Base-by-base conservation (phyloP, 2,888 invertebrate species). In the Troilus luridus region DNA sequence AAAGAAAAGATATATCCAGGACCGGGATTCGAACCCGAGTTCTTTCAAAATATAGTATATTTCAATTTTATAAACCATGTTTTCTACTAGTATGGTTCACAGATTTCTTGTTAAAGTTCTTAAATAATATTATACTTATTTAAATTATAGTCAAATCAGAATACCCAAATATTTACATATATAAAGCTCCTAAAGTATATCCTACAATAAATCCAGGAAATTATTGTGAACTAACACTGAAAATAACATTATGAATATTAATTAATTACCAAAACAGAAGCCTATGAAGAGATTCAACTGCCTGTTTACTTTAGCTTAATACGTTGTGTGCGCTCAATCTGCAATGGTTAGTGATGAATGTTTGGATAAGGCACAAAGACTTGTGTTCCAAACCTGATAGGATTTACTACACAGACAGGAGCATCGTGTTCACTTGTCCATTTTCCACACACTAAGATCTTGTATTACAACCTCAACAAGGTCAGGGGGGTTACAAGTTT, bases 291-390 rank as follows among this genome's bases (percentile, higher is more conserved):
- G 72, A 77, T 77, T 77, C 21, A 8, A 41, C 27, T 19, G 9
- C 41, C 0, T 14, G 72, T 77, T 77, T 77, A 77, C 41, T 8
- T 41, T 0, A 0, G 41, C 72, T 77, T 41, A 41, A 12, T 41
- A 27, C 11, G 24, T 5, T 77, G 72, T 77, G 41, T 41, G 17
- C 72, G 17, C 72, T 77, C 7, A 17, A 77, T 77, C 72, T 19
- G 21, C 12, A 9, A 17, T 17, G 2, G 6, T 77, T 41, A 9
- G 41, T 19, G 27, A 14, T 14, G 14, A 7, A 12, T 77, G 72
- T 77, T 77, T 77, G 72, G 27, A 77, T 77, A 8, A 77, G 72
- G 14, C 72, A 27, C 72, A 41, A 77, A 77, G 72, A 77, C 72
- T 41, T n/a, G 27, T 41, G 41, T 19, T 19, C 8, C 9, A 8